Base-by-base conservation (phyloP, 2,797 vertebrate genomes). In the Meriones psammophilus region DNA sequence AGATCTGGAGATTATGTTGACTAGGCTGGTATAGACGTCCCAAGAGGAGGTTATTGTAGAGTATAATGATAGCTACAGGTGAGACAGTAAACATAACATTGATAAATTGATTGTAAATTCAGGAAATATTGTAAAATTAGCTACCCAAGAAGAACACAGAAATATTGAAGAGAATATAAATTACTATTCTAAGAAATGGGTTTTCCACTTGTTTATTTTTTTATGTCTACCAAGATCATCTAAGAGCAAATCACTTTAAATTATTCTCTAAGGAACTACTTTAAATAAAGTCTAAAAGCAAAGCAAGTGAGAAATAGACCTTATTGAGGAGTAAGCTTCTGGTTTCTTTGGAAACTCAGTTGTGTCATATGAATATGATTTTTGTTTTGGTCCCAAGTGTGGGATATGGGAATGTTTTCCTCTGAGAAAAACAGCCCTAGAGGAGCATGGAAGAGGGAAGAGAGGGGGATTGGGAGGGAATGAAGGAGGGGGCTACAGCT, bases 231-330 rank as follows among this genome's bases (percentile, higher is more conserved):
- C 46, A 83, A 80, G 14, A 71, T 50, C 14, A 88, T 39, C 50
- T 42, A 64, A 89, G 13, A 88, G 9, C 88, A 30, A 73, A 4
- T 89, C 39, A 79, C 12, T 86, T 64, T 62, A 56, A 90, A 46
- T 62, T 93, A 74, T 56, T 89, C 30, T 92, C 12, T 50, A 62
- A 69, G 18, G 62, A 30, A 28, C 5, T 30, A 87, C 92, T 89
- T 95, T 91, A 90, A 91, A 88, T 94, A 81, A 94, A 89, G 10
- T 36, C n/a, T 50, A 54, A 94, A 95, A 90, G 22, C 58, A 89
- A 96, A 89, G 6, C 17, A 69, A 89, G 1, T 33, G 60, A 90
- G 56, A 10, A 30, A 46, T 91, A 93, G 1, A 36, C 26, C 42
- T 4, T 87, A n/a, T 8, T 5, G 56, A 50, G 10, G 50, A 50